A percentile compares a stretch with the other conserved stretches of the same genome.
Conservation (phyloP, 2,113 vertebrate genomes). For the Triplophysa rosa region DNA sequence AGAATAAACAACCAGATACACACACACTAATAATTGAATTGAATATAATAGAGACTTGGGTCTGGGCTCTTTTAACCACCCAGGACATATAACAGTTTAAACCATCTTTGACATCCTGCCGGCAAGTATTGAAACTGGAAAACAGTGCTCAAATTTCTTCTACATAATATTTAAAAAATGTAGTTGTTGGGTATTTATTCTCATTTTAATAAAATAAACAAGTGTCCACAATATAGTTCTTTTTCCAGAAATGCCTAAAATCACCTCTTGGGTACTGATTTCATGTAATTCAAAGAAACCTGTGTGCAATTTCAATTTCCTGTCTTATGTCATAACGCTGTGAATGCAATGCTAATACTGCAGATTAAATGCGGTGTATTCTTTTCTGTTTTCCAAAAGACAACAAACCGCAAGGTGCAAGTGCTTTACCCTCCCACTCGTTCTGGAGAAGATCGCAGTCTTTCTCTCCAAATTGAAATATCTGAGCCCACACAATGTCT, state of each 20-base stretch:
- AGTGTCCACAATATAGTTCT: not conserved
- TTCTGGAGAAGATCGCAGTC: conserved; percentile 8
- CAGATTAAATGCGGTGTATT: conserved; percentile 38
- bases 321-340: not conserved
- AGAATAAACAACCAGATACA: not conserved
- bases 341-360: conserved; percentile 1
- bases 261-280: not conserved
- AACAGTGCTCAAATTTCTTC: too few species aligned
- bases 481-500: conserved; percentile 48
- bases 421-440: conserved; percentile 17
- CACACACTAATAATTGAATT: not conserved
- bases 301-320: conserved; percentile 2
- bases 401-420: conserved; percentile 43
- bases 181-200: too few species aligned
- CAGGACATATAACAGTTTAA: too few species aligned
- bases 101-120: too few species aligned
- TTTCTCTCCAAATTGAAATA: conserved; percentile 50
- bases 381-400: conserved; percentile 40
- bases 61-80: too few species aligned
- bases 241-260: not conserved
- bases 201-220: too few species aligned
- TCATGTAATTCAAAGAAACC: conserved; percentile 16
- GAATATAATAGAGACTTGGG: too few species aligned
- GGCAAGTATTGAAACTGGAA: too few species aligned
- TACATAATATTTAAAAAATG: too few species aligned